Evolutionary conservation across 2,797 vertebrate genomes (phyloP).

Genomic region (Centroberyx gerrardi): DNA sequence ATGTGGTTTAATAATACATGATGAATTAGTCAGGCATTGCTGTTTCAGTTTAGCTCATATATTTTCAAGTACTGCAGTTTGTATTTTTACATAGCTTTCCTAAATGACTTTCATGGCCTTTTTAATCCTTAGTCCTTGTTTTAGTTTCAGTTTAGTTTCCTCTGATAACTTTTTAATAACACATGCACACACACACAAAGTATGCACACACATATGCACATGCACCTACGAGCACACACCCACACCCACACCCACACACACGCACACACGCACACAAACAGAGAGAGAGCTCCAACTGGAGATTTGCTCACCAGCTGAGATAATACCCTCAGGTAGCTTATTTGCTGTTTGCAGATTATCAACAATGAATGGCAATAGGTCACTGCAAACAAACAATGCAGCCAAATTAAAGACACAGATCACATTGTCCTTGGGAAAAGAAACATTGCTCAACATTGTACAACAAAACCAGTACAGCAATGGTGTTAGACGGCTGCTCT

Average conservation of each 20-base stretch:
- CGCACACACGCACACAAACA: slow-evolving; percentile 7
- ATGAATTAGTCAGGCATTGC: too few species aligned
- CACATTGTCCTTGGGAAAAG: background rate
- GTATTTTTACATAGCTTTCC: too few species aligned
- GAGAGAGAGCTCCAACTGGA: background rate
- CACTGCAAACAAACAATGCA: background rate
- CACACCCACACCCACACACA: background rate
- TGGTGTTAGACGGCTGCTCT: background rate
- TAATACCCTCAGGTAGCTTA: background rate
- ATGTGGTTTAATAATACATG: too few species aligned
- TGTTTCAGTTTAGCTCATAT: too few species aligned
- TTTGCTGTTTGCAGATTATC: background rate
- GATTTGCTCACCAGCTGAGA: background rate
- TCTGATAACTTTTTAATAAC: too few species aligned
- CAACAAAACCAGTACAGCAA: background rate
- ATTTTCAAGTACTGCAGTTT: too few species aligned
- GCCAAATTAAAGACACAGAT: background rate
- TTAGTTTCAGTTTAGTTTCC: too few species aligned
- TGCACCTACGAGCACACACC: background rate
- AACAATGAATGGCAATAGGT: background rate
- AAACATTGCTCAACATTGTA: background rate
- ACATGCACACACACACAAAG: background rate
- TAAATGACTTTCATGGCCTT: too few species aligned
- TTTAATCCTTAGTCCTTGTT: too few species aligned
- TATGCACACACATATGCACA: background rate